Base-by-base conservation (phyloP, 1,140 invertebrate species). In the Chrysoperla carnea region DNA sequence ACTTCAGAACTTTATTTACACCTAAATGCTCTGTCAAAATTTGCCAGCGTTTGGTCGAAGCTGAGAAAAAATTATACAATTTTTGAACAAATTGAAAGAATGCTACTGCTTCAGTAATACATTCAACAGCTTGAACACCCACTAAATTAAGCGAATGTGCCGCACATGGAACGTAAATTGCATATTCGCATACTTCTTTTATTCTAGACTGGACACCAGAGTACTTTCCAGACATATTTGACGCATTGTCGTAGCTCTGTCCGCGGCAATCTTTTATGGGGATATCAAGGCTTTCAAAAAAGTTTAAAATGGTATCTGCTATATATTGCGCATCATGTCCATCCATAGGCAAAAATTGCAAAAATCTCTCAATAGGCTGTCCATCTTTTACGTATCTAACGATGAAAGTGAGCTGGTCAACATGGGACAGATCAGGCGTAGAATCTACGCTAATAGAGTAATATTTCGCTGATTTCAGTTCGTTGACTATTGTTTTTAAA, bases 241-340 rank as follows among this genome's bases (percentile, higher is more conserved):
- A 14, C 2, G 51, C 57, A 49, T 58, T 59, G 40, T 57, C 57
- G 36, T 59, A 58, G 9, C 45, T 47, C 40, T 60, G 54, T 13
- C 47, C 52, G 38, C 58, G 37, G 45, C 54, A 59, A 50, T 60
- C 46, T 46, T 58, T n/a, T n/a, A n/a, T n/a, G n/a, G n/a, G n/a
- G n/a, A n/a, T n/a, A n/a, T n/a, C n/a, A n/a, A n/a, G n/a, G n/a
- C n/a, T n/a, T n/a, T n/a, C n/a, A n/a, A n/a, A n/a, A n/a, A n/a
- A n/a, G n/a, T n/a, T n/a, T n/a, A n/a, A n/a, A n/a, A n/a, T n/a
- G n/a, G n/a, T n/a, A n/a, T n/a, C n/a, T n/a, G n/a, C n/a, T n/a
- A n/a, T n/a, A n/a, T n/a, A n/a, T n/a, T n/a, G n/a, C n/a, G n/a
- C n/a, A n/a, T n/a, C n/a, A n/a, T n/a, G n/a, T n/a, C n/a, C n/a